Percentiles rank a stretch among this genome's conserved stretches.
These are phyloP conservation scores for Andrena hattorfiana DNA, from an alignment of 2,888 invertebrate genomes.

Conservation along the genomic window DNA sequence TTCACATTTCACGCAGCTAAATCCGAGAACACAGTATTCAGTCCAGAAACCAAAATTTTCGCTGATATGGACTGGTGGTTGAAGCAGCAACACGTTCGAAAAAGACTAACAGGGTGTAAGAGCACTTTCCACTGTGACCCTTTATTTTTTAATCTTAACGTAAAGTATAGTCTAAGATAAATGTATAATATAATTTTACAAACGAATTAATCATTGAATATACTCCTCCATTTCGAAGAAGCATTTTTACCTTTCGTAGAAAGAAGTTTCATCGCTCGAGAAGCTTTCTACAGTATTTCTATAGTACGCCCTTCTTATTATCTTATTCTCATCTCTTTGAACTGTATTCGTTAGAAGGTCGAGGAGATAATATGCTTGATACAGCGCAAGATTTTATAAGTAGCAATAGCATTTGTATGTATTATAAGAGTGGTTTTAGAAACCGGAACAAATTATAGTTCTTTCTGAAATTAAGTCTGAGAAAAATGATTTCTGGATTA, in stretches of 20 bases:
- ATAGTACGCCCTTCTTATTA: neutral
- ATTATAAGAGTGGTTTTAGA: neutral
- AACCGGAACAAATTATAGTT: neutral
- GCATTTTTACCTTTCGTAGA: neutral
- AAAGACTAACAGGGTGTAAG: neutral
- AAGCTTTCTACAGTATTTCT: neutral
- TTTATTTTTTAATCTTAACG: neutral
- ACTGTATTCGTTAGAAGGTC: neutral
- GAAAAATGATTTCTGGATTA: too few species aligned
- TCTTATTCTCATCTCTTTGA: neutral
- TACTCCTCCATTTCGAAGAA: neutral
- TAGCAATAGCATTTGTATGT: neutral
- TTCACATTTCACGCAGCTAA: neutral
- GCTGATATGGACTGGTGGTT: neutral
- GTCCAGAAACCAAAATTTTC: neutral
- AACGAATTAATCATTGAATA: neutral
- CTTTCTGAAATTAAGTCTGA: neutral
- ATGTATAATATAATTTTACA: slow-evolving; percentile 1
- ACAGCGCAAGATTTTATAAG: neutral
- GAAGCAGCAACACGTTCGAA: neutral
- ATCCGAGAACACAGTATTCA: slow-evolving; percentile 9
- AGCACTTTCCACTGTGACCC: neutral
- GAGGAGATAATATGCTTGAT: neutral
- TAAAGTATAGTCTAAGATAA: neutral
- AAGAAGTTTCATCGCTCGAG: neutral